Base-by-base conservation (phyloP, 2,113 vertebrate genomes). In the Psophia crepitans region DNA sequence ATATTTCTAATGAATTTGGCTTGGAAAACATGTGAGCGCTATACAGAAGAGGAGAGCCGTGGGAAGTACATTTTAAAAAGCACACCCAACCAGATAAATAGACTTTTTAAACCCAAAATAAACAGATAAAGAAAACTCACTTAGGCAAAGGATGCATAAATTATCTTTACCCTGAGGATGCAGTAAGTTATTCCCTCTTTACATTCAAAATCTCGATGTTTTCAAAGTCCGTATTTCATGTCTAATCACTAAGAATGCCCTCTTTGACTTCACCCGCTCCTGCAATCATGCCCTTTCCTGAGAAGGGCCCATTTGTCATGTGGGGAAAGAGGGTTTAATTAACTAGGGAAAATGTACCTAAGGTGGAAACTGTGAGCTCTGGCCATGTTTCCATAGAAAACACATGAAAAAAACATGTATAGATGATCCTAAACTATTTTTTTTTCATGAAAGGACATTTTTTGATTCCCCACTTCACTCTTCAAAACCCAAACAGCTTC, bases 341-440 rank as follows among this genome's bases (percentile, higher is more conserved):
- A 98, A 97, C 96, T 97, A 93, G 95, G 97, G 97, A 98, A 98
- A 98, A 97, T 71, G 63, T 97, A 98, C 96, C 94, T 96, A 93
- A 92, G 82, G 83, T 98, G 98, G 97, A 98, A 98, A 98, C 76
- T 96, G 83, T 97, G 97, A 96, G 95, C 88, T 97, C 74, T 97
- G 90, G 93, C 94, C 95, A 94, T 85, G 88, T 98, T 98, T 97
- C 97, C 96, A 96, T 82, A 97, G 97, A 97, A 98, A 98, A 96
- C 91, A 77, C 84, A 91, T 37, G 95, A 97, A 96, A 90, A 98
- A 97, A 48, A 28, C 75, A 89, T 95, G 93, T 95, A 93, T 87
- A 96, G 96, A 97, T 97, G 93, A 97, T 74, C 76, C 51, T 95
- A 78, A 93, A 81, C 81, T 81, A 41, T 39, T 89, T 89, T 76